Percentiles rank a stretch among this genome's conserved stretches.
These are phyloP conservation scores for Stomatorhinus walkeri DNA, from an alignment of 2,797 vertebrate genomes.

Conservation along the genomic window DNA sequence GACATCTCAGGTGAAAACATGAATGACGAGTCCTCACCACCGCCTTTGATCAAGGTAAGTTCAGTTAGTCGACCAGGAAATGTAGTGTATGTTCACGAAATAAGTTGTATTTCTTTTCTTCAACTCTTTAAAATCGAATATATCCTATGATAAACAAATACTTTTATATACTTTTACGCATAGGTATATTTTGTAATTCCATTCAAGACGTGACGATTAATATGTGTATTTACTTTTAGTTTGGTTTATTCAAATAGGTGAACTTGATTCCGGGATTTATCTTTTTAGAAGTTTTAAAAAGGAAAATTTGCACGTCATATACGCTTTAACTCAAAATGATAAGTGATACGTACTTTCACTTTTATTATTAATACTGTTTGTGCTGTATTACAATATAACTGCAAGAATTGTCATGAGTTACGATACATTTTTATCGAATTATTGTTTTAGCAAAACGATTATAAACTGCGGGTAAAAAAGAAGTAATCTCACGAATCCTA, in stretches of 20 bases:
- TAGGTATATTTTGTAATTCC: background rate
- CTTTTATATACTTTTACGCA: background rate
- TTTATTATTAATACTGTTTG: conserved; percentile 5
- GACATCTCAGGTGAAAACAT: conserved; percentile 36
- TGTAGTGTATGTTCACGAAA: background rate
- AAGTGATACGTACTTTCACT: conserved; percentile 15
- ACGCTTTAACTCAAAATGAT: background rate
- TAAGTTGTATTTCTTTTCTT: background rate
- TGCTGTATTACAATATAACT: background rate
- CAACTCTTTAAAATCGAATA: background rate
- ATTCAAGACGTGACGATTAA: background rate
- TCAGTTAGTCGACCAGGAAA: conserved; percentile 13
- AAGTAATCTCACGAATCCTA: background rate
- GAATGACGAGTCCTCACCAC: conserved; percentile 42
- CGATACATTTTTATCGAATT: background rate
- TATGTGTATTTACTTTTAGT: background rate
- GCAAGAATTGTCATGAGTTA: background rate
- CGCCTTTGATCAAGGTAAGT: conserved; percentile 57
- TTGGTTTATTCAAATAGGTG: background rate
- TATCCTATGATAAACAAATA: background rate
- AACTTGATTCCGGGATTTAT: background rate
- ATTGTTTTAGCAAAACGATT: background rate
- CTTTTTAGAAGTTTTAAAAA: background rate
- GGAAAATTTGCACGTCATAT: background rate
- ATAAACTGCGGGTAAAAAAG: background rate